Evolutionary conservation across 30 jellyfish, hydroid and myxozoan genomes (phyloP).

Genomic region (Hydra vulgaris): DNA sequence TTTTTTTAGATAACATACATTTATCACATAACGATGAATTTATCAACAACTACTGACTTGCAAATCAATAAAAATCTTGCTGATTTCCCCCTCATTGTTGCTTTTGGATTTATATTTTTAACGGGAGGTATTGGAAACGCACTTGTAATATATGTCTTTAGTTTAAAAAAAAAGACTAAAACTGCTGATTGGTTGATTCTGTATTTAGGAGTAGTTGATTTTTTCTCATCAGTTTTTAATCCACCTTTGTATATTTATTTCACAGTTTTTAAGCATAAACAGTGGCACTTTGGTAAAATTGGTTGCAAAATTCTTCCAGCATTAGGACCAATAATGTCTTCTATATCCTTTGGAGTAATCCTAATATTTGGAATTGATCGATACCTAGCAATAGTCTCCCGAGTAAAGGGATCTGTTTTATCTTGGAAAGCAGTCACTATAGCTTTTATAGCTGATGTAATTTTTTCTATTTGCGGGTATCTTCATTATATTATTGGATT

Average conservation of each 20-base stretch:
- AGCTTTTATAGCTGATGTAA: background rate
- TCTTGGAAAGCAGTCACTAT: background rate
- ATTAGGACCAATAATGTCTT: conserved; percentile 23
- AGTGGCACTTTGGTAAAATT: conserved; percentile 27
- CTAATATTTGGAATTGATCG: conserved; percentile 29
- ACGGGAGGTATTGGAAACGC: conserved; percentile 30
- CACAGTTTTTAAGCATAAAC: background rate
- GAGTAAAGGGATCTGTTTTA: conserved; percentile 9
- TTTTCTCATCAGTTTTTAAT: conserved; percentile 12
- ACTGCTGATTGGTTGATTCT: conserved; percentile 37
- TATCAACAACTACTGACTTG: too few species aligned
- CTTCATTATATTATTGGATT: conserved; percentile 22
- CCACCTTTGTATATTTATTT: conserved; percentile 31
- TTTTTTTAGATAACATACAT: too few species aligned
- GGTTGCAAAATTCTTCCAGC: conserved; percentile 37
- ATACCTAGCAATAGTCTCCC: conserved; percentile 31
- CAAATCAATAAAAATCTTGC: too few species aligned
- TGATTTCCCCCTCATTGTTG: conserved; percentile 19
- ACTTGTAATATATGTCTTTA: conserved; percentile 24
- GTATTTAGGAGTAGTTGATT: conserved; percentile 29
- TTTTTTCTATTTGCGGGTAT: conserved; percentile 1
- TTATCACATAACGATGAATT: too few species aligned
- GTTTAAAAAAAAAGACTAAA: conserved; percentile 6
- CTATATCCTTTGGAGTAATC: conserved; percentile 18
- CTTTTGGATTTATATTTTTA: conserved; percentile 18